Conservation (phyloP, 2,113 vertebrate species). For the Urocolius indicus region DNA sequence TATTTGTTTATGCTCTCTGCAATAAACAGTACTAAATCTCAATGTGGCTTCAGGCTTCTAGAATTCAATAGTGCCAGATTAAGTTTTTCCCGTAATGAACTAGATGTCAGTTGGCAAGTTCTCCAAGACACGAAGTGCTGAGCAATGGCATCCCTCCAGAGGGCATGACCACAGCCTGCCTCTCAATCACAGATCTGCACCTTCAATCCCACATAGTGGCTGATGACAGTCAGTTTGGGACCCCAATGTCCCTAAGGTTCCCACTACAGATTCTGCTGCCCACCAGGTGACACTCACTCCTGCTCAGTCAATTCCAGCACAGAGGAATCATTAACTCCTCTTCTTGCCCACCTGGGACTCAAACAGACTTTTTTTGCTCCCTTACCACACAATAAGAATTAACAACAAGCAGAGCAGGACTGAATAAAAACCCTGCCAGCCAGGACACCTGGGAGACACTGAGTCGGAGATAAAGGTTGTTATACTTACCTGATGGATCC, state of each 20-base stretch:
- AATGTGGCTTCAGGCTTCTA: background rate
- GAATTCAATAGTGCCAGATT: background rate
- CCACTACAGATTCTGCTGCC: background rate
- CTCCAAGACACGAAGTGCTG: background rate
- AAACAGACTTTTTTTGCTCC: background rate
- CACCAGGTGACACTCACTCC: fast-evolving
- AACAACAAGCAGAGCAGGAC: background rate
- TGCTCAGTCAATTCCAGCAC: background rate
- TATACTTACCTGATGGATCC: background rate
- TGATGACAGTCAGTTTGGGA: background rate
- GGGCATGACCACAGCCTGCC: background rate
- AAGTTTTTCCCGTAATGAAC: background rate
- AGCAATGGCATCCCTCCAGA: background rate
- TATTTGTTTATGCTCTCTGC: background rate
- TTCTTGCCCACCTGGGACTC: background rate
- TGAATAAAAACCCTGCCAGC: background rate
- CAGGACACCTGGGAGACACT: background rate
- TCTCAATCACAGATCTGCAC: background rate
- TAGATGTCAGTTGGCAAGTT: background rate
- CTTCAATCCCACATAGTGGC: background rate
- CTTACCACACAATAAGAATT: background rate
- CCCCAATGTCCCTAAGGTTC: fast-evolving
- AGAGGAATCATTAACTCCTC: background rate
- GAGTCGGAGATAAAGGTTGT: background rate
- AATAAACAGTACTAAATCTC: background rate